Evolutionary conservation across 1,140 invertebrate species (phyloP), one percentile per base, ranked within the genome.

Genomic region (Phocides pigmalion): DNA sequence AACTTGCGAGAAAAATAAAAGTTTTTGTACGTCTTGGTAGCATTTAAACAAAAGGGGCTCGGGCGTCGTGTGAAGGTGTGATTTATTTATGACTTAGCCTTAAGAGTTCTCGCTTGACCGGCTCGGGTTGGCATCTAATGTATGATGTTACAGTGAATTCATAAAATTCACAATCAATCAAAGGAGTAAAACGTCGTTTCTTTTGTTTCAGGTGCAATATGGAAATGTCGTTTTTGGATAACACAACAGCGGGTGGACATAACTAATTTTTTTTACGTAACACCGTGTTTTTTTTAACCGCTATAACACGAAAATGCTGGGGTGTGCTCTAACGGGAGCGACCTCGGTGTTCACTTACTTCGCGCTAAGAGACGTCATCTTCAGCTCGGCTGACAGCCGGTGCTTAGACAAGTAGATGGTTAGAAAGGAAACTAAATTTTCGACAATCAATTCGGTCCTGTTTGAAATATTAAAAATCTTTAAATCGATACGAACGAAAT

Each of bases 151-250:
- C 50, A 64, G 51, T 67, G 47, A 41, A 63, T 64, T 63, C 15
- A 58, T 20, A 46, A 58, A 58, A 39, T 50, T 42, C 17, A 42
- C 19, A 53, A 51, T 42, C 37, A 64, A 44, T 44, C 41, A 61
- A 53, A 63, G 12, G 25, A 19, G 19, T 54, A 47, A 66, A 66
- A 54, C 0, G 59, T 56, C 64, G 41, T 77, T 79, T 77, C 66
- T 75, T 77, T 90, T 90, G 87, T 89, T 90, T 64, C 86, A 90
- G 88, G 82, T 84, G 82, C 83, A 84, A 79, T 81, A 87, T 86
- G 81, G 81, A 80, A 80, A 79, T 68, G 51, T 62, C 62, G 66
- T 41, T 63, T 56, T 63, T 46, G 62, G 67, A 71, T 59, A 69
- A 62, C 51, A 71, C 54, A 44, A 28, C 56, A 28, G 69, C 63